phyloP scores from a whole-genome alignment of 2,888 invertebrate species.

The Didymodactylos carnosus region DNA sequence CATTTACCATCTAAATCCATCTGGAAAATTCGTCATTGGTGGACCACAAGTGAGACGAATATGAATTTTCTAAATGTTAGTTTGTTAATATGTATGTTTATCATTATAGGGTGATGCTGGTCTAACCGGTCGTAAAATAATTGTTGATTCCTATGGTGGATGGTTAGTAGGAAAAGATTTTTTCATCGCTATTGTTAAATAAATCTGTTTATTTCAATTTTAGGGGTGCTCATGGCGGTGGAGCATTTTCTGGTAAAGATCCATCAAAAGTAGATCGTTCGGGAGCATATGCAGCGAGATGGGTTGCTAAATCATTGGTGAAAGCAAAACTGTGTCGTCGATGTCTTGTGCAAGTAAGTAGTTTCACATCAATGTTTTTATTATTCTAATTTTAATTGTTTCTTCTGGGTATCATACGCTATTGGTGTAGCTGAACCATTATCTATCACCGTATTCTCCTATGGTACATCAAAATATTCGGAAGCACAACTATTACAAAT shows the following conservation, averaged over 20 bases:
- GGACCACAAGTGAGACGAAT: too few species aligned
- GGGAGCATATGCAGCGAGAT: conserved; percentile 91
- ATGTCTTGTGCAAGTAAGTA: conserved; percentile 85
- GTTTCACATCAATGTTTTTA: too few species aligned
- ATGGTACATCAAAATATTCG: conserved; percentile 67
- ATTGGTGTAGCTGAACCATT: conserved; percentile 92
- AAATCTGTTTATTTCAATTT: too few species aligned
- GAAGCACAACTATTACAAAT: conserved; percentile 62
- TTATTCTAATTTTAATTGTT: too few species aligned
- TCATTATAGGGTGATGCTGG: conserved; percentile 96
- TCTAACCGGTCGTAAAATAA: conserved; percentile 90
- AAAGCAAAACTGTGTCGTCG: conserved; percentile 78
- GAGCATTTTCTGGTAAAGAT: conserved; percentile 97
- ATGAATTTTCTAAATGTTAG: too few species aligned
- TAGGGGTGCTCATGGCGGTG: conserved; percentile 98
- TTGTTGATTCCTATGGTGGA: conserved; percentile 97
- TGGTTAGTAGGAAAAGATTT: too few species aligned
- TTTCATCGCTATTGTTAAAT: too few species aligned
- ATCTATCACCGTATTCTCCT: conserved; percentile 86
- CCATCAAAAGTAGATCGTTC: conserved; percentile 56
- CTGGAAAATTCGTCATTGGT: conserved; percentile 81
- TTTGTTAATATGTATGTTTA: too few species aligned
- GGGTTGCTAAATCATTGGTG: conserved; percentile 95
- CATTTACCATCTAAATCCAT: conserved; percentile 87
- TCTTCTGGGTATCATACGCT: conserved; percentile 85